Percentiles rank a stretch among this genome's conserved stretches.
Evolutionary conservation across 2,888 invertebrate species (phyloP).

Genomic region (Unio pictorum): DNA sequence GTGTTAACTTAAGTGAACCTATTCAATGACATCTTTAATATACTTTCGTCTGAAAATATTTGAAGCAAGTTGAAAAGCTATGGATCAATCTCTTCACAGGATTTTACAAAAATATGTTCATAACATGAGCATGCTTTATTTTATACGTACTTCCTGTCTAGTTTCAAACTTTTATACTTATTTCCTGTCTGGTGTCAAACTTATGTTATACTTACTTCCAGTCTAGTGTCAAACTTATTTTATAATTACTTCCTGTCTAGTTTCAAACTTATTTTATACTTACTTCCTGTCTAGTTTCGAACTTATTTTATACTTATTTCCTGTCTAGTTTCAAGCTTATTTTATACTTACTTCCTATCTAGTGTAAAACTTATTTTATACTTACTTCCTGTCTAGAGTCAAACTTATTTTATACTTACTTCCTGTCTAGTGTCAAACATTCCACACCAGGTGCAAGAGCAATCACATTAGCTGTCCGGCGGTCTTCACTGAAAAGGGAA

Average conservation of each 20-base stretch:
- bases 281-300: conserved; percentile 88
- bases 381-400: conserved; percentile 87
- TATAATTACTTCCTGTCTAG: conserved; percentile 83
- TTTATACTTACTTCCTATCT: conserved; percentile 81
- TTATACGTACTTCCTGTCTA: neutral
- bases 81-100: too few relatives aligned
- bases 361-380: conserved; percentile 79
- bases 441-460: conserved; percentile 87
- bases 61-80: too few relatives aligned
- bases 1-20: too few relatives aligned
- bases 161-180: conserved; percentile 71
- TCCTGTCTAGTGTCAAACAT: conserved; percentile 88
- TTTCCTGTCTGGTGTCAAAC: conserved; percentile 88
- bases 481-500: conserved; percentile 77
- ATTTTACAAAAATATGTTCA: too few relatives aligned
- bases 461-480: conserved; percentile 90
- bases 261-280: conserved; percentile 78
- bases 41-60: too few relatives aligned
- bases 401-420: conserved; percentile 79
- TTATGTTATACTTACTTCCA: conserved; percentile 78
- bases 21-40: too few relatives aligned
- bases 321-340: conserved; percentile 84
- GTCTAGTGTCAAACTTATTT: conserved; percentile 82
- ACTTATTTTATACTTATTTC: conserved; percentile 78
- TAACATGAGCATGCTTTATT: too few relatives aligned